Evolutionary conservation across 2,797 vertebrate species (phyloP), one percentile per base, ranked within the genome.

Genomic region (Manis pentadactyla): DNA sequence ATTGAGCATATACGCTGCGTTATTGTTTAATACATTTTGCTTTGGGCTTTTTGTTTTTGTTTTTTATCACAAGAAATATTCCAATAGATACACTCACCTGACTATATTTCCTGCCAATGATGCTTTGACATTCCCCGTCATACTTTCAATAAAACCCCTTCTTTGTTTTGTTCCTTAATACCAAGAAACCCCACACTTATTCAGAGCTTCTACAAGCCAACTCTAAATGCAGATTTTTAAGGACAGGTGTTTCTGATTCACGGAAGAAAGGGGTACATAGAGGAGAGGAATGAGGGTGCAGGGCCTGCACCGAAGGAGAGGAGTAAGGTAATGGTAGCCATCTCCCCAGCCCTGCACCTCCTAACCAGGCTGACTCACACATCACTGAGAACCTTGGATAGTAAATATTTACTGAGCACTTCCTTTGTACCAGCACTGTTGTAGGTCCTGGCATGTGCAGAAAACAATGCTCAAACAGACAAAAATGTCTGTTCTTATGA

Each of bases 101-200:
- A 68, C 37, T 25, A 13, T 79, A n/a, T 81, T 64, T 85, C 57
- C 29, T 66, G 59, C 34, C 66, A 8, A 2, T 57, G 51, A 73
- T 13, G 66, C 87, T 91, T 84, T 63, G 66, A 57, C 49, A 46
- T 29, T 64, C 4, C 9, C 51, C n/a, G 21, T 4, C 59, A 42
- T 42, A 53, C 78, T 42, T 75, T 63, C 31, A 49, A 27, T 81
- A 53, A 92, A 51, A 66, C 5, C 51, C 25, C 4, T 2, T 61
- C 21, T 21, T 68, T 31, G 34, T 46, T 71, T 96, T 88, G 12
- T 66, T 89, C 61, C 66, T 89, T 64, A 31, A 82, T 94, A 89
- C 19, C 84, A 91, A 79, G 51, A 57, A 69, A 75, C 11, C n/a
- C 23, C 73, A 57, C 53, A 69, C 46, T 75, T n/a, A 92, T 55